Evolutionary conservation across 2,888 invertebrate genomes (phyloP).

Genomic region (Ectropis crepuscularia): DNA sequence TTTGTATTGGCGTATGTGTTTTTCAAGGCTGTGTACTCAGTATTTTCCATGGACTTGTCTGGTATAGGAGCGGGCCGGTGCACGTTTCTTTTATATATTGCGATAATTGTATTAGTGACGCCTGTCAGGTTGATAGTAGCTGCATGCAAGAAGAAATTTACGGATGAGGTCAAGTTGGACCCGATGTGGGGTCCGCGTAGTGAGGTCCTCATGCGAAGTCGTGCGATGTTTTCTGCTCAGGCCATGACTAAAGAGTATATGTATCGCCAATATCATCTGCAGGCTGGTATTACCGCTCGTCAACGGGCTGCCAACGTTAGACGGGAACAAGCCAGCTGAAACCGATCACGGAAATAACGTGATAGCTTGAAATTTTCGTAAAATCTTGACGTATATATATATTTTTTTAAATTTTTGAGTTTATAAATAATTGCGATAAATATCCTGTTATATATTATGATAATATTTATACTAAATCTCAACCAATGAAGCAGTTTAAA

Average conservation of each 20-base stretch:
- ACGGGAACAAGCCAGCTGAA: conserved; percentile 8
- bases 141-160: conserved; percentile 47
- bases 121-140: conserved; percentile 49
- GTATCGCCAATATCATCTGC: conserved; percentile 77
- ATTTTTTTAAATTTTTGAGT: too few species aligned
- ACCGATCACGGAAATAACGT: too few species aligned
- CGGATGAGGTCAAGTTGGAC: conserved; percentile 52
- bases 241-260: conserved; percentile 82
- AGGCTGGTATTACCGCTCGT: conserved; percentile 68
- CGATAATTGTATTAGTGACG: conserved; percentile 36
- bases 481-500: too few species aligned
- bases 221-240: conserved; percentile 78
- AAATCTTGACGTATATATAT: too few species aligned
- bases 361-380: too few species aligned
- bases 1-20: conserved; percentile 54
- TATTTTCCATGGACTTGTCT: neutral
- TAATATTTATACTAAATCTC: too few species aligned
- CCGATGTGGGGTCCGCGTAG: conserved; percentile 69
- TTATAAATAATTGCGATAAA: too few species aligned
- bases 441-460: too few species aligned
- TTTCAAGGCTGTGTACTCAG: conserved; percentile 41
- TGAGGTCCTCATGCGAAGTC: conserved; percentile 67
- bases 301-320: conserved; percentile 62
- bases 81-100: conserved; percentile 35
- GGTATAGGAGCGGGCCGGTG: conserved; percentile 38